Percentiles rank a stretch among this genome's conserved stretches.
These are phyloP conservation scores for Eueremaeus valkanovi DNA, from an alignment of 2,888 invertebrate species.

Conservation along the genomic window DNA sequence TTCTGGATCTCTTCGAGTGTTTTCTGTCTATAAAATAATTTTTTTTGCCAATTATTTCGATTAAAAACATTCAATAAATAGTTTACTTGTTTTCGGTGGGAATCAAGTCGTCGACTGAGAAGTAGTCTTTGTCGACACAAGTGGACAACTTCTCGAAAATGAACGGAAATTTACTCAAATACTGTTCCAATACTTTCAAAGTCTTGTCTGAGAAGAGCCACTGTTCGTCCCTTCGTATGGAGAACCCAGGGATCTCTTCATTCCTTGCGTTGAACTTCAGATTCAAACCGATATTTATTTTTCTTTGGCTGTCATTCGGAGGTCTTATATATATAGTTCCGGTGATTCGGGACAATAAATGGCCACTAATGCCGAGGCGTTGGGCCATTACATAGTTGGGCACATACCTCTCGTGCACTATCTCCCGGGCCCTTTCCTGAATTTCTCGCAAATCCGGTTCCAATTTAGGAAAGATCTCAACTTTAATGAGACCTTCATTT, in stretches of 20 bases:
- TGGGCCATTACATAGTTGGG: conserved; percentile 52
- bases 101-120: conserved; percentile 67
- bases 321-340: conserved; percentile 68
- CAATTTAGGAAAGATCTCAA: conserved; percentile 56
- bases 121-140: conserved; percentile 59
- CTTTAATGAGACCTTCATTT: conserved; percentile 60
- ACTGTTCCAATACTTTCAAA: conserved; percentile 65
- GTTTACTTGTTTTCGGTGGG: conserved; percentile 57
- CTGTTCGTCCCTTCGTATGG: conserved; percentile 49
- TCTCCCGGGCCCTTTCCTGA: conserved; percentile 50
- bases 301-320: conserved; percentile 48
- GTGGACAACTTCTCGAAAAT: conserved; percentile 63
- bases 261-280: conserved; percentile 78
- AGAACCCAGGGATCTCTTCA: conserved; percentile 56
- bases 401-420: conserved; percentile 48
- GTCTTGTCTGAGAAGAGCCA: conserved; percentile 81
- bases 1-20: conserved; percentile 53
- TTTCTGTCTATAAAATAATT: conserved; percentile 44
- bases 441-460: conserved; percentile 58
- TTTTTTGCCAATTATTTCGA: too few species aligned
- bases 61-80: conserved; percentile 4
- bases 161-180: conserved; percentile 67
- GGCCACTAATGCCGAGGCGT: conserved; percentile 59
- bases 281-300: conserved; percentile 79
- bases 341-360: conserved; percentile 76